Evolutionary conservation across 2,113 vertebrate species (phyloP).

Genomic region (Limnothrissa miodon): DNA sequence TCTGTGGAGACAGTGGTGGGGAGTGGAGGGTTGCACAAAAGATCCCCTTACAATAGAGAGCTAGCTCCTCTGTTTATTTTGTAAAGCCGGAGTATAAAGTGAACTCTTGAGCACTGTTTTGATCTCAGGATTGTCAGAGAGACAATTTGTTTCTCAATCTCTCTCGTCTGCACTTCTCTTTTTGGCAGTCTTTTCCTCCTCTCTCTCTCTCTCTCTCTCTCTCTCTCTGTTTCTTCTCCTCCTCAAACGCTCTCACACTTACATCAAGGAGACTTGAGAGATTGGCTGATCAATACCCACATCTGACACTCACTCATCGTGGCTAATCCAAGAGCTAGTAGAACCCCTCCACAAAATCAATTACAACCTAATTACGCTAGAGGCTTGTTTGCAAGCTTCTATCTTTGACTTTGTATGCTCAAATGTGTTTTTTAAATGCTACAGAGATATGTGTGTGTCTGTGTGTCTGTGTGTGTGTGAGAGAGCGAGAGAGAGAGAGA

Average conservation of each 20-base stretch:
- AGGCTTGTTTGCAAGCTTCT: conserved; percentile 64
- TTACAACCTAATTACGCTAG: conserved; percentile 77
- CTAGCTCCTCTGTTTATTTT: neutral
- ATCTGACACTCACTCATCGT: conserved; percentile 71
- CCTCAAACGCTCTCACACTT: conserved; percentile 59
- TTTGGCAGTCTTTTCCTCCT: neutral
- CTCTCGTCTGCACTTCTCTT: neutral
- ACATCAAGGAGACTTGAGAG: conserved; percentile 64
- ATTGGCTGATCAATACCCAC: conserved; percentile 71
- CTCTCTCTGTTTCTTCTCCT: neutral
- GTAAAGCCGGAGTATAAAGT: neutral
- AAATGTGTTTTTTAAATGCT: conserved; percentile 18
- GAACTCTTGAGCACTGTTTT: conserved; percentile 2
- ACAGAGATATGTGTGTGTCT: neutral
- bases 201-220: neutral
- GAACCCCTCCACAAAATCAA: conserved; percentile 73
- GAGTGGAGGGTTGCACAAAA: neutral
- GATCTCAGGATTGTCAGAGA: conserved; percentile 3
- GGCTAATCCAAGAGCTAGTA: conserved; percentile 70
- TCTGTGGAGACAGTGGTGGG: neutral
- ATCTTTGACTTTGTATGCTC: conserved; percentile 44
- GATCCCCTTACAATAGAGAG: neutral
- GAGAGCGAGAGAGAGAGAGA: neutral
- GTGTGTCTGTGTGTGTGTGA: conserved; percentile 30
- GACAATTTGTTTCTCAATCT: conserved; percentile 10